Evolutionary conservation across 2,888 invertebrate species (phyloP), one percentile per base, ranked within the genome.

Genomic region (Exocentrus adspersus): DNA sequence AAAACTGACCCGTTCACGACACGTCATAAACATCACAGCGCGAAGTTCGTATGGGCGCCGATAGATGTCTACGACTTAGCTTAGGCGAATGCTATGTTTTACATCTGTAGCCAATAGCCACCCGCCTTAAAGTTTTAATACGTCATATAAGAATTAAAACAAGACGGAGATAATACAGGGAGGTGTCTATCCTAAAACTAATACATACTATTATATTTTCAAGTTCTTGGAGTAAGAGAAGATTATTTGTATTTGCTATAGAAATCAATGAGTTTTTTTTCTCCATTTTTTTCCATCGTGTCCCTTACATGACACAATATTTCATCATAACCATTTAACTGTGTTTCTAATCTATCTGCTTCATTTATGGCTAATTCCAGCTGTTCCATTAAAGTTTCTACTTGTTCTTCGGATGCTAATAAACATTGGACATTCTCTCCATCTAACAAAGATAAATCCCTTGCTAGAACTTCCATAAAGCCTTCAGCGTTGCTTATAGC

Each of bases 401-500:
- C 91, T 80, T 93, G 89, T 62, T 88, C 89, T 80, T 96, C 95
- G 1, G 94, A 94, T n/a, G 93, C 93, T 84, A 97, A 86, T 54
- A 97, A 94, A 75, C 93, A 93, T 81, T 95, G 93, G 64, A 97
- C 93, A 83, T 97, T 97, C 78, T 94, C 94, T 72, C 93, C 93
- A 86, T 95, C 95, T 41, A 95, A 84, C 69, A 92, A 86, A 24
- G 94, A 94, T 57, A 97, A 84, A 78, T 95, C 94, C 77, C 92
- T 91, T 2, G 92, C 92, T 30, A 92, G 85, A 77, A 90, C 92
- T 80, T 92, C 94, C 86, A 88, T 91, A 80, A 86, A 91, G 75
- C 85, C 88, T 84, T 86, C 92, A 62, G 97, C 93, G 86, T 97
- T 90, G 75, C 93, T 92, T 64, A 96, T 93, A n/a, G 93, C 95